Evolutionary conservation across 2,797 vertebrate species (phyloP), one percentile per base, ranked within the genome.

Genomic region (Oreortyx pictus): DNA sequence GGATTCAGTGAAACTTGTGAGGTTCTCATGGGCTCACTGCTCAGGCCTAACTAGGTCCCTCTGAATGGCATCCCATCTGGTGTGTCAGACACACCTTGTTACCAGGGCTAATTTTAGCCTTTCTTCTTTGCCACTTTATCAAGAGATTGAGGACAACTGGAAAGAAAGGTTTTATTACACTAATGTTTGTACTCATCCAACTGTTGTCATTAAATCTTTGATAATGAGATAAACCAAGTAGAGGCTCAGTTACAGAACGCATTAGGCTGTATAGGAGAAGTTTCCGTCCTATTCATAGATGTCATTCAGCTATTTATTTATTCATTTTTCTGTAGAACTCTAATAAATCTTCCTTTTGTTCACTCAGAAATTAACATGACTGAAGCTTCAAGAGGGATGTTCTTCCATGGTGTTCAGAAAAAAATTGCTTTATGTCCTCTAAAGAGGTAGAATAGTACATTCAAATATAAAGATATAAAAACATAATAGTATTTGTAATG

Each of bases 311-410:
- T 71, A 39, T 47, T 77, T 71, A 49, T 22, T 47, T 74, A 78
- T 72, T 83, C 86, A 94, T 73, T 60, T 1, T 68, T 65, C 68
- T 90, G 22, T 49, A 74, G 60, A 92, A 41, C 18, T 82, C 37
- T 1, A 80, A 8, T 76, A 95, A 93, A 94, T 82, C 77, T 49
- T 82, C 11, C 72, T 85, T 92, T 95, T 95, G 68, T 95, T 96
- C 84, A 49, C 57, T 79, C 33, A 64, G 78, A 93, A 90, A 82
- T 85, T 31, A 92, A 71, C 56, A 39, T 3, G 20, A 67, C 33
- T 74, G 33, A 44, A 37, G 9, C 15, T 86, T 19, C 67, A 52
- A 86, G 18, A 62, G 17, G 22, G 3, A 15, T 70, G 7, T 10
- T 74, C 16, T 90, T 90, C 59, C 12, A 25, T 23, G 19, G 22